phyloP scores from a whole-genome alignment of 2,888 invertebrate genomes.

The Dasypolia templi region DNA sequence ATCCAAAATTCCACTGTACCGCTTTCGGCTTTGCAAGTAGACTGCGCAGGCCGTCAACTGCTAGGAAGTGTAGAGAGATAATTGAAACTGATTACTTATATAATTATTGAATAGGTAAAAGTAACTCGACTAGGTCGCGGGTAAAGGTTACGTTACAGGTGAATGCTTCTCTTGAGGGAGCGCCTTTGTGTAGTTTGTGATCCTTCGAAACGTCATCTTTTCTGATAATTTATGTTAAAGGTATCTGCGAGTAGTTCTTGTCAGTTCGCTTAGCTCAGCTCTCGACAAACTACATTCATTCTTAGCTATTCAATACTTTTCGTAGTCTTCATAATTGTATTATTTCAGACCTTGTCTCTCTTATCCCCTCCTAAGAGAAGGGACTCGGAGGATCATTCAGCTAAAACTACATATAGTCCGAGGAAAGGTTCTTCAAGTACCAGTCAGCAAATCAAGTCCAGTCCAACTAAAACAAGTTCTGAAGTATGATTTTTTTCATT shows the following conservation, averaged over 20 bases:
- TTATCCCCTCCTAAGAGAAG: not conserved
- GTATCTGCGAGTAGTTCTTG: not conserved
- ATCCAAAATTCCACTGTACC: no score
- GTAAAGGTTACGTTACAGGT: not conserved
- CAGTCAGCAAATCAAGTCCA: not conserved
- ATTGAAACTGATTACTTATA: no score
- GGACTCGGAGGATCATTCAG: not conserved
- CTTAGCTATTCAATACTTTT: not conserved
- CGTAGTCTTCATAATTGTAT: not conserved
- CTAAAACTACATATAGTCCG: not conserved
- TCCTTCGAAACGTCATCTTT: not conserved
- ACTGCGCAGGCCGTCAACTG: not conserved
- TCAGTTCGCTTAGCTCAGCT: not conserved
- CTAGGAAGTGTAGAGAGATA: not conserved
- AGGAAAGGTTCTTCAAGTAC: not conserved
- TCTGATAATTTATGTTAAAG: not conserved
- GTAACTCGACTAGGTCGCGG: no score
- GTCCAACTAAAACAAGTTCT: not conserved
- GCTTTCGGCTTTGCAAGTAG: no score
- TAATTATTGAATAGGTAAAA: no score
- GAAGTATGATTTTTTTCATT: constrained; percentile 13
- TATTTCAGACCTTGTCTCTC: constrained; percentile 13
- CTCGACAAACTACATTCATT: not conserved
- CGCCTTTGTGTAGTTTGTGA: not conserved
- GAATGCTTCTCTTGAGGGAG: no score